Percentiles rank a stretch among this genome's conserved stretches.
Conservation (phyloP, 2,113 vertebrate genomes). For the Myxocyprinus asiaticus region DNA sequence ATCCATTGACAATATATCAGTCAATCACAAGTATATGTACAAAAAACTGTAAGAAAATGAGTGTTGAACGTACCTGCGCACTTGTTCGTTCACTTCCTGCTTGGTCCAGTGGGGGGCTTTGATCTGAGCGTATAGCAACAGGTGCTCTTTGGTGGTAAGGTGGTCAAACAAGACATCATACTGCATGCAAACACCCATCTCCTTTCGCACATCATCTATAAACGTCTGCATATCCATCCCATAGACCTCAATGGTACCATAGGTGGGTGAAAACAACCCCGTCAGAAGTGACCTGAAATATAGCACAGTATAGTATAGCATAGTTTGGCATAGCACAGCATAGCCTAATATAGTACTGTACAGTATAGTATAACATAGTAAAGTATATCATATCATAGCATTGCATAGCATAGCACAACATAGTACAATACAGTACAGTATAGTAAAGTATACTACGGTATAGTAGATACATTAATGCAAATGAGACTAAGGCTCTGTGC, state of each 20-base stretch:
- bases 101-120: conserved; percentile 89
- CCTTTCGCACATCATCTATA: conserved; percentile 79
- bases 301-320: not conserved
- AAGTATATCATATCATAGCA: not conserved
- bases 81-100: conserved; percentile 82
- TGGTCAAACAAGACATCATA: conserved; percentile 92
- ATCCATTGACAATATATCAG: too few relatives aligned
- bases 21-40: too few relatives aligned
- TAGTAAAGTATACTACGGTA: not conserved
- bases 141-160: conserved; percentile 91
- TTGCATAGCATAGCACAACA: too few relatives aligned
- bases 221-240: conserved; percentile 85
- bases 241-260: conserved; percentile 87
- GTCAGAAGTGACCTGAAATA: conserved; percentile 89
- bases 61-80: conserved; percentile 76
- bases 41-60: too few relatives aligned
- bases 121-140: conserved; percentile 90
- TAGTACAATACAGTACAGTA: not conserved
- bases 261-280: conserved; percentile 84
- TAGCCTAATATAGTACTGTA: not conserved
- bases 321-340: not conserved
- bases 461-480: not conserved
- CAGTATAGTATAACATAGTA: too few relatives aligned
- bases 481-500: too few relatives aligned
- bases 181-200: conserved; percentile 95